A percentile compares a stretch with the other conserved stretches of the same genome.
Conservation (phyloP, 2,888 invertebrate genomes). For the Cordylochernes scorpioides region DNA sequence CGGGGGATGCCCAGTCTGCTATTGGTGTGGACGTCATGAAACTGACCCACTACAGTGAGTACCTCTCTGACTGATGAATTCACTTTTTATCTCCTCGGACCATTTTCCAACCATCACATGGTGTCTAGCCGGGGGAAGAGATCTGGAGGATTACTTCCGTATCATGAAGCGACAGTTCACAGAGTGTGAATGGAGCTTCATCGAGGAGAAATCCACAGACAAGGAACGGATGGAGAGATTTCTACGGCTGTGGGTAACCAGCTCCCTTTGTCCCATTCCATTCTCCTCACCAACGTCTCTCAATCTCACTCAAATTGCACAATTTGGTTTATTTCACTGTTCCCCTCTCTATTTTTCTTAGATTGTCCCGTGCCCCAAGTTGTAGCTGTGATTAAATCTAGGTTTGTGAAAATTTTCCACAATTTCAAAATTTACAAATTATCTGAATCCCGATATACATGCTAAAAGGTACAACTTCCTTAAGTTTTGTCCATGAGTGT, state of each 20-base stretch:
- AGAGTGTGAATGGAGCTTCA: slow-evolving; percentile 45
- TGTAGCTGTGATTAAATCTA: no score
- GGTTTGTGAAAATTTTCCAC: no score
- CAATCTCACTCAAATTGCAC: no score
- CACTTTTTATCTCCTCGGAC: background rate
- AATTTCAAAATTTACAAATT: no score
- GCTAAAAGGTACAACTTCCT: no score
- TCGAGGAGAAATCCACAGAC: slow-evolving; percentile 30
- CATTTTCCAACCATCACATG: background rate
- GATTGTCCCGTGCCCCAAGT: no score
- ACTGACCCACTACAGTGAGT: slow-evolving; percentile 31
- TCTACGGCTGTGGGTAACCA: slow-evolving; percentile 42
- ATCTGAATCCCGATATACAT: no score
- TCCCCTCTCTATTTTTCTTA: no score
- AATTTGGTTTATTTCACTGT: no score
- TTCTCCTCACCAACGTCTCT: no score
- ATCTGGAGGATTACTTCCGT: slow-evolving; percentile 50
- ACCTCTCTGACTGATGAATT: background rate
- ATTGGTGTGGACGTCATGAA: slow-evolving; percentile 60
- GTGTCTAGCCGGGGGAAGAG: slow-evolving; percentile 33
- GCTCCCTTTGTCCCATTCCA: no score
- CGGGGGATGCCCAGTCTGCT: slow-evolving; percentile 18
- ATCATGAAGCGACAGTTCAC: slow-evolving; percentile 68
- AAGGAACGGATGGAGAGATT: slow-evolving; percentile 44
- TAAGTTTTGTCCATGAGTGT: no score